These are phyloP conservation scores for Bombyx mandarina DNA, from an alignment of 1,140 invertebrate species.

Conservation along the genomic window DNA sequence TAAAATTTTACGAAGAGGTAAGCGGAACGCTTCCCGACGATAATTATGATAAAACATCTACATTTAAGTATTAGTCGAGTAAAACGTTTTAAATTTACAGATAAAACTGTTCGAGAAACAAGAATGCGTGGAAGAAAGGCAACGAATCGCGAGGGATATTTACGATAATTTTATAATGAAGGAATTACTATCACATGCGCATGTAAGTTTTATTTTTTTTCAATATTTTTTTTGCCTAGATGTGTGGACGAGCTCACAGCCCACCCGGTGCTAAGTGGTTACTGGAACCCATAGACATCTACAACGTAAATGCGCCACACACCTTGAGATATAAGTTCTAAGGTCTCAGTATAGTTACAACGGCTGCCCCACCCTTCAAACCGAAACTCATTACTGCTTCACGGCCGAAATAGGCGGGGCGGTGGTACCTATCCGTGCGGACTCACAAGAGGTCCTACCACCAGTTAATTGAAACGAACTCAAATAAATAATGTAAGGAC, in stretches of 20 bases:
- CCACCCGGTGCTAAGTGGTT: too few relatives aligned
- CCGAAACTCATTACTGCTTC: too few relatives aligned
- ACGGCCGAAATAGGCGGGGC: too few relatives aligned
- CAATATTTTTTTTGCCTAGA: not conserved
- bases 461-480: not conserved
- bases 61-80: not conserved
- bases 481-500: not conserved
- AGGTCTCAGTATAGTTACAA: too few relatives aligned
- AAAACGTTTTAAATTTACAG: conserved; percentile 72
- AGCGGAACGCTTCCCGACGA: not conserved
- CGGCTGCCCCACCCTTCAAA: too few relatives aligned
- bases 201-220: conserved; percentile 79
- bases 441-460: too few relatives aligned
- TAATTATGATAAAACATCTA: too few relatives aligned
- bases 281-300: too few relatives aligned
- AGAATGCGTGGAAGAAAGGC: conserved; percentile 95
- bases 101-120: conserved; percentile 99
- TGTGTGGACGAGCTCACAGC: too few relatives aligned
- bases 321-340: too few relatives aligned
- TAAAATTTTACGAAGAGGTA: conserved; percentile 99
- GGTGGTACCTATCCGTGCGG: too few relatives aligned
- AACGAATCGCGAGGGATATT: conserved; percentile 94
- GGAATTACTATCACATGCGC: conserved; percentile 97
- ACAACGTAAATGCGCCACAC: too few relatives aligned
- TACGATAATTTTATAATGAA: conserved; percentile 99